phyloP scores from a whole-genome alignment of 1,140 invertebrate genomes.

The Muscidifurax raptorellus region DNA sequence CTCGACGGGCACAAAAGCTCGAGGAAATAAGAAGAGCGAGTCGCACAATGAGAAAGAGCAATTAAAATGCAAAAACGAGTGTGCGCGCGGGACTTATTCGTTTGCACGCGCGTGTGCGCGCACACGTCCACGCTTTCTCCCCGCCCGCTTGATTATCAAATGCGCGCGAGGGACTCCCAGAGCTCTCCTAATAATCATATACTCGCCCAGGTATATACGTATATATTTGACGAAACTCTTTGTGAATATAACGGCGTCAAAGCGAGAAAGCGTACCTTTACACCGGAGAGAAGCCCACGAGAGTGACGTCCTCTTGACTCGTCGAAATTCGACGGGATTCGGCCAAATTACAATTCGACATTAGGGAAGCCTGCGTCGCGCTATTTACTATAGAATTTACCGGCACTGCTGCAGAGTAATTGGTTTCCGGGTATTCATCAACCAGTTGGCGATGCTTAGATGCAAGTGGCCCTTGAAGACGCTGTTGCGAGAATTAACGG shows the following conservation, averaged over 20 bases:
- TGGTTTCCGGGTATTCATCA: no score
- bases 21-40: background rate
- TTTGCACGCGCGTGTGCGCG: background rate
- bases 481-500: no score
- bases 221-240: background rate
- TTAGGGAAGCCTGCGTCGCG: background rate
- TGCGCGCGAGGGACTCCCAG: constrained; percentile 23
- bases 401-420: no score
- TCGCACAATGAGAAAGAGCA: constrained; percentile 15
- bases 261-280: background rate
- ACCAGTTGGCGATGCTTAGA: no score
- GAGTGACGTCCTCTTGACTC: background rate
- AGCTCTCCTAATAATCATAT: constrained; percentile 21
- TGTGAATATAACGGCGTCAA: background rate
- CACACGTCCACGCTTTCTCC: constrained; percentile 8
- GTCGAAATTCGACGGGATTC: background rate
- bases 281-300: background rate
- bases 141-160: constrained; percentile 51
- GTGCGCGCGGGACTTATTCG: background rate
- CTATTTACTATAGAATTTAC: background rate
- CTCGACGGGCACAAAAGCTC: background rate
- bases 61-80: constrained; percentile 37
- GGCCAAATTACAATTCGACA: background rate
- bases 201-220: background rate
- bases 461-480: no score